Conservation (phyloP, 1,140 invertebrate species). For the Hycleus cichorii region DNA sequence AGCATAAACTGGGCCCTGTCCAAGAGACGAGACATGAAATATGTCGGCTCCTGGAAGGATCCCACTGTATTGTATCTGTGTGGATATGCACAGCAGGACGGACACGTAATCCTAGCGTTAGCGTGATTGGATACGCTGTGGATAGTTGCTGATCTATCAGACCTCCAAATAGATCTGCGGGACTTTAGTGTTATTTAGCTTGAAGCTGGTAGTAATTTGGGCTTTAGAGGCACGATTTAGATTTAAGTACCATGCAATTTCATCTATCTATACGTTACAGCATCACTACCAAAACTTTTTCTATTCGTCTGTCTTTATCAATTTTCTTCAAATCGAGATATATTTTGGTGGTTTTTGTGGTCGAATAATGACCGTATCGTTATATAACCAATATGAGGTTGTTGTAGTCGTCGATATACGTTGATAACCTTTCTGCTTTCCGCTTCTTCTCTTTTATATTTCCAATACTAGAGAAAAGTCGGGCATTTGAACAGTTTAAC, state of each 20-base stretch:
- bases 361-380: neutral
- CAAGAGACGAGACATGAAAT: conserved; percentile 9
- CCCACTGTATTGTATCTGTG: neutral
- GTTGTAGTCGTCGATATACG: conserved; percentile 2
- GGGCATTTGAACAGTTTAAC: conserved; percentile 1
- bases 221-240: conserved; percentile 9
- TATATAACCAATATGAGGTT: neutral
- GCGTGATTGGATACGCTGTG: conserved; percentile 20
- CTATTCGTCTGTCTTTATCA: too few species aligned
- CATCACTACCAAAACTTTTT: too few species aligned
- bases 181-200: conserved; percentile 20
- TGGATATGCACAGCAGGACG: neutral
- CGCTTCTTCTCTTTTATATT: conserved; percentile 7
- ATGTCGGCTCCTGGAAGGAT: conserved; percentile 5
- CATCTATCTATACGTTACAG: too few species aligned
- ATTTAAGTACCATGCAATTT: conserved; percentile 9
- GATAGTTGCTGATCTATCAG: conserved; percentile 20
- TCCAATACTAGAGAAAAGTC: neutral
- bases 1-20: conserved; percentile 9
- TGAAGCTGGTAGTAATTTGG: conserved; percentile 16
- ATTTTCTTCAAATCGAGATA: too few species aligned
- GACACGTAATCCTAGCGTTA: conserved; percentile 13
- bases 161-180: conserved; percentile 15
- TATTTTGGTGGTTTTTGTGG: too few species aligned
- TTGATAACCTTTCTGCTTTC: conserved; percentile 5